These are phyloP conservation scores for Chloropsis hardwickii DNA, from an alignment of 2,113 vertebrate species.

Conservation along the genomic window DNA sequence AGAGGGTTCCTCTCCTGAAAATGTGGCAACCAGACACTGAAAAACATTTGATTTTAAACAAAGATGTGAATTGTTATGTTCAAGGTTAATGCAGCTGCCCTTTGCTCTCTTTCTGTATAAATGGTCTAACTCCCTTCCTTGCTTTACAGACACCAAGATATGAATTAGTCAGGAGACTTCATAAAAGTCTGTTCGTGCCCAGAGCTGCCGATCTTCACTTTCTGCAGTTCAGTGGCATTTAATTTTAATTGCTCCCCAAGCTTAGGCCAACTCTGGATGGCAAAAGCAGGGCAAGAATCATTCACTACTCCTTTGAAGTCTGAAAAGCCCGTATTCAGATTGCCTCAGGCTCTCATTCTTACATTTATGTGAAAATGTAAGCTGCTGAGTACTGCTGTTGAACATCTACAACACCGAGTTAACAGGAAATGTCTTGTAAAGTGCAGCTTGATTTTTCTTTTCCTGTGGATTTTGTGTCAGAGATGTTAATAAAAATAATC, in stretches of 20 bases:
- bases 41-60: neutral
- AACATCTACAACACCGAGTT: conserved; percentile 11
- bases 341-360: conserved; percentile 68
- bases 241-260: conserved; percentile 82
- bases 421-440: conserved; percentile 43
- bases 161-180: conserved; percentile 58
- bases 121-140: neutral
- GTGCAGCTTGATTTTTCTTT: neutral
- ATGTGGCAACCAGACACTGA: neutral
- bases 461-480: conserved; percentile 1
- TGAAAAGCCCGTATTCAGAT: conserved; percentile 70
- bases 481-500: conserved; percentile 28
- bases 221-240: conserved; percentile 72
- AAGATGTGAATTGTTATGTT: neutral
- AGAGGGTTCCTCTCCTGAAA: neutral
- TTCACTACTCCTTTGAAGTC: conserved; percentile 73
- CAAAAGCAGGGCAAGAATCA: conserved; percentile 70
- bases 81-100: neutral
- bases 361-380: conserved; percentile 65
- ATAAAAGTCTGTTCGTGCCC: conserved; percentile 56
- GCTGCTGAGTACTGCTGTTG: conserved; percentile 41
- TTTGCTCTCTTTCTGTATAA: neutral
- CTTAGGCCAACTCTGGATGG: conserved; percentile 72
- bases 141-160: neutral
- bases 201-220: conserved; percentile 58